These are phyloP conservation scores for Accipiter virgatus DNA, from an alignment of 2,113 vertebrate genomes.

Conservation along the genomic window DNA sequence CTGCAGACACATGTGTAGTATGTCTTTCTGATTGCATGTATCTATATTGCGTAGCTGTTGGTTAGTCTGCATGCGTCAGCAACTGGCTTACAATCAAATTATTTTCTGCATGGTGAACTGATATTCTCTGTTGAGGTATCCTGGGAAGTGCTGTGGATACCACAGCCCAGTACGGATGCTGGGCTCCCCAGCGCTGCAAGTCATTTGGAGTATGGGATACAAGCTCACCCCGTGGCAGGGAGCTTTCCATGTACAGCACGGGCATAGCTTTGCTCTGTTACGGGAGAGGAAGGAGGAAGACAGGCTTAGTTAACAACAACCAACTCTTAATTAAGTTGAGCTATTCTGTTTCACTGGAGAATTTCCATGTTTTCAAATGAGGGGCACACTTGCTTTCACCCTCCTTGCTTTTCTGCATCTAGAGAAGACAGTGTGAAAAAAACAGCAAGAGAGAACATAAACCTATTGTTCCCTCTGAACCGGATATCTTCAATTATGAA, in stretches of 20 bases:
- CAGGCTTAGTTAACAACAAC: background rate
- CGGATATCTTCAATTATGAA: background rate
- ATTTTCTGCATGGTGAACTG: background rate
- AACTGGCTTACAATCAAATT: background rate
- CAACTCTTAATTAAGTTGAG: background rate
- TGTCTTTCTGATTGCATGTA: background rate
- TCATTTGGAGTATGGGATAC: background rate
- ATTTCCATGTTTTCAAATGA: background rate
- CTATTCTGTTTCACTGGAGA: background rate
- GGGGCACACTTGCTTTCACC: background rate
- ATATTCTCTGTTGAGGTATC: background rate
- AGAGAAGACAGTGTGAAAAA: background rate
- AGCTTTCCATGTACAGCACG: background rate
- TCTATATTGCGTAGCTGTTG: background rate
- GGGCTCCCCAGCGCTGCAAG: background rate
- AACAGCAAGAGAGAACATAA: background rate
- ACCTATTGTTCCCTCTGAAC: background rate
- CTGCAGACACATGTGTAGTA: background rate
- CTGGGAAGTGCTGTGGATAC: background rate
- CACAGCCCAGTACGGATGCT: background rate
- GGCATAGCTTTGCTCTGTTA: background rate
- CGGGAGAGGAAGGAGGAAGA: background rate
- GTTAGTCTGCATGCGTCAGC: background rate
- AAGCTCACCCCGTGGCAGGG: background rate
- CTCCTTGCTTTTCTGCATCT: background rate